phyloP scores from a whole-genome alignment of 2,888 invertebrate species.

The Margaritifera margaritifera region DNA sequence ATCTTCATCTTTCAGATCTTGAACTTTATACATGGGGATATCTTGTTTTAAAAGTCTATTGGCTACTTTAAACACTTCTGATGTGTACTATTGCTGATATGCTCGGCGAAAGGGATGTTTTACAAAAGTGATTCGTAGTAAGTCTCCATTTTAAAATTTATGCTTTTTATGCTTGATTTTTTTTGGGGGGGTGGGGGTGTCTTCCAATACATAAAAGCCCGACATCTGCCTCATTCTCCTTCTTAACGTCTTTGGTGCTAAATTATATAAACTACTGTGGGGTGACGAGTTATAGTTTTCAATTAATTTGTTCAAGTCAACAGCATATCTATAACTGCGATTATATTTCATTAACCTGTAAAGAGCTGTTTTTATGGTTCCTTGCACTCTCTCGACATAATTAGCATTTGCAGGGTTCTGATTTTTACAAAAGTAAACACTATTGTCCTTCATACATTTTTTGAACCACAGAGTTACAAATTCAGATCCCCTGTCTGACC shows the following conservation, averaged over 20 bases:
- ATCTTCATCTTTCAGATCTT: constrained; percentile 10
- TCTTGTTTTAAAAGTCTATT: constrained; percentile 13
- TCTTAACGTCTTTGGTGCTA: constrained; percentile 29
- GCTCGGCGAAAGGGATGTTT: constrained; percentile 16
- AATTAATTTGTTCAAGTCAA: not conserved
- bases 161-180: not conserved
- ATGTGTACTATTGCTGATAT: constrained; percentile 16
- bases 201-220: constrained; percentile 20
- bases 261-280: constrained; percentile 23
- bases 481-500: constrained; percentile 16
- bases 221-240: constrained; percentile 25
- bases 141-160: constrained; percentile 6
- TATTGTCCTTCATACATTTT: constrained; percentile 13
- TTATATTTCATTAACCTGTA: constrained; percentile 5
- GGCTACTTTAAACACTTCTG: constrained; percentile 18
- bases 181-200: not conserved
- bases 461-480: constrained; percentile 14
- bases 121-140: constrained; percentile 9
- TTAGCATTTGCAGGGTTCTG: constrained; percentile 12
- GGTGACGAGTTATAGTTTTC: constrained; percentile 29
- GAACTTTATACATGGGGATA: constrained; percentile 16
- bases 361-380: constrained; percentile 5
- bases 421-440: constrained; percentile 17
- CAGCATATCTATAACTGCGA: constrained; percentile 5
- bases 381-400: constrained; percentile 10